Base-by-base conservation (phyloP, 2,113 vertebrate species). In the Eudyptes chrysolophus region DNA sequence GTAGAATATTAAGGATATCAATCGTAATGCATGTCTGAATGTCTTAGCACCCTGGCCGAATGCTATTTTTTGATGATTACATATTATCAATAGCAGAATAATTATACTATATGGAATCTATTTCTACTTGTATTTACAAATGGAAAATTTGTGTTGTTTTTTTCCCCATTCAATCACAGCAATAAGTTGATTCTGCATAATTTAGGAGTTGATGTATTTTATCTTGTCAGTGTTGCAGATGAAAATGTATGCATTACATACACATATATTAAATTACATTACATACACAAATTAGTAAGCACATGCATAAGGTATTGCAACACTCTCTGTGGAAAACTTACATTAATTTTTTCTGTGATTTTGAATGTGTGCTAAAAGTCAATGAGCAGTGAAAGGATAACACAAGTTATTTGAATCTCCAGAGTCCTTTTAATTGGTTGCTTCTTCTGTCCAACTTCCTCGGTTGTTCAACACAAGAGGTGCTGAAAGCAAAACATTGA, bases 331-430 rank as follows among this genome's bases (percentile, higher is more conserved):
- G 34, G 52, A 92, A 95, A 94, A 71, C 5, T 48, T 71, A 3
- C 27, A 89, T 81, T 75, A 57, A 87, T 82, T 78, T 78, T 75
- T n/a, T 82, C 57, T 57, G 16, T 84, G 57, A 90, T 94, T 92
- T 92, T 16, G 21, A 84, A 94, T 38, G 19, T 75, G 26, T 81
- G 52, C 13, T 87, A 68, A 65, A 93, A 92, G 84, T 49, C 74
- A 84, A 86, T 70, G 49, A 92, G 7, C 27, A 88, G 20, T 86
- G 64, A 94, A 87, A 95, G 13, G 20, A 80, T 83, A 84, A 69
- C 26, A 51, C 29, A 72, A 80, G 54, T 54, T 88, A 71, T 57
- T 72, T 86, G 24, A 87, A 42, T 81, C 64, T 96, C 81, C 24
- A 36, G 61, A 82, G 48, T 51, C 44, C 11, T 18, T 89, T 89